Evolutionary conservation across 2,888 invertebrate genomes (phyloP), one percentile per base, ranked within the genome.

Genomic region (Hirtodrosophila confusa): DNA sequence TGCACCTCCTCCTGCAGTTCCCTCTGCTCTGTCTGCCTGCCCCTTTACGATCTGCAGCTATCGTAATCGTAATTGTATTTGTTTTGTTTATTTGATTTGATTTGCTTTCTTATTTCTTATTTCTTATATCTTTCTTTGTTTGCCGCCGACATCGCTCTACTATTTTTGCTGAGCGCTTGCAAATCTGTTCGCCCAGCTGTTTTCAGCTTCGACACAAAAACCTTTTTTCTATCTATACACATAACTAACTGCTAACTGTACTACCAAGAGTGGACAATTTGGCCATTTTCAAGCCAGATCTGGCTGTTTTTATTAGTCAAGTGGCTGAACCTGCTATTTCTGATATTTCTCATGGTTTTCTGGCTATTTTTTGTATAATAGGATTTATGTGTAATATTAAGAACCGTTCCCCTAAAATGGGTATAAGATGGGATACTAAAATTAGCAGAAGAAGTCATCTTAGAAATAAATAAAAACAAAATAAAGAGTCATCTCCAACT

Each of bases 41-140:
- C 6, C 6, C 6, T 47, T 57, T 49, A 58, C 55, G 37, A 53
- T 50, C 39, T 9, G 40, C 31, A 48, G 4, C 7, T 31, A 8
- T 68, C 49, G 68, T 73, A 76, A 80, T 82, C 80, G 84, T 84
- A 84, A 8, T 68, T 47, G 68, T 73, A 76, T 84, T 82, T 84
- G 84, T 84, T 86, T 82, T 82, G 86, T 82, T 82, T 86, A 86
- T 86, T 80, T 58, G 75, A 56, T 56, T 53, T 40, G 39, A 62
- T 45, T 75, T 72, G 71, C 80, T 69, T 17, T 17, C 17, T 17
- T 17, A 17, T 17, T 17, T 17, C 17, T 17, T 17, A 17, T 17
- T 83, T 86, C n/a, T n/a, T n/a, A n/a, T n/a, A n/a, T 77, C 71
- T 77, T 78, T 86, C 75, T 83, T 83, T 82, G 84, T 77, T 80